A percentile compares a stretch with the other conserved stretches of the same genome.
phyloP scores from a whole-genome alignment of 2,797 vertebrate species.

The Astyanax mexicanus region DNA sequence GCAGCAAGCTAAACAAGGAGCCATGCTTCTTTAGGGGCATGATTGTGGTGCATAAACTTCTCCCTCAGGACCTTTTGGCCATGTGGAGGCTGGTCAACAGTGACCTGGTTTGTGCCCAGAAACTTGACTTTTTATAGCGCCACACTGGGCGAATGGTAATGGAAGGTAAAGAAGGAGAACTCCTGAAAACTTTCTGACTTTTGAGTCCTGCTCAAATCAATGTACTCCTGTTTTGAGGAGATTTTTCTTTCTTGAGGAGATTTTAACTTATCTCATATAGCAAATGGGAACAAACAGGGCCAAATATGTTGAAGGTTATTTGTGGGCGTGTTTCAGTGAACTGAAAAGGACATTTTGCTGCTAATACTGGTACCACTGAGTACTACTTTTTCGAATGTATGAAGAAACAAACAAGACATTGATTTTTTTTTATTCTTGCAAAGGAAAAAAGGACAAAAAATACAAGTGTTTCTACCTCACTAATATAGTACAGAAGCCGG shows the following conservation, averaged over 20 bases:
- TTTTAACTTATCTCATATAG: slow-evolving; percentile 52
- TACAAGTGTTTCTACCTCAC: slow-evolving; percentile 69
- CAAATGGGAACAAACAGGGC: slow-evolving; percentile 24
- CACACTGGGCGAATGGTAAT: neutral
- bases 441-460: slow-evolving; percentile 41
- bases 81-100: slow-evolving; percentile 95
- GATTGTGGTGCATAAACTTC: slow-evolving; percentile 96
- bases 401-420: neutral
- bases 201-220: slow-evolving; percentile 36
- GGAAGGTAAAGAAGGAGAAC: neutral
- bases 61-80: slow-evolving; percentile 84
- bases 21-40: slow-evolving; percentile 92
- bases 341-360: slow-evolving; percentile 14
- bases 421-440: too few relatives aligned
- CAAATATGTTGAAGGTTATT: slow-evolving; percentile 46
- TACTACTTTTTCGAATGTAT: neutral
- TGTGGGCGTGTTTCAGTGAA: slow-evolving; percentile 26
- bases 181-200: neutral
- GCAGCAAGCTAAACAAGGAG: slow-evolving; percentile 92
- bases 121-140: slow-evolving; percentile 83
- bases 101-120: slow-evolving; percentile 88
- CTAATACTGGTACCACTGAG: neutral
- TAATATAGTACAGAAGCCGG: slow-evolving; percentile 27
- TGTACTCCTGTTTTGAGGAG: slow-evolving; percentile 62
- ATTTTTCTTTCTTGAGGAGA: slow-evolving; percentile 59